Evolutionary conservation across 2,113 vertebrate genomes (phyloP), one percentile per base, ranked within the genome.

Genomic region (Columbina picui): DNA sequence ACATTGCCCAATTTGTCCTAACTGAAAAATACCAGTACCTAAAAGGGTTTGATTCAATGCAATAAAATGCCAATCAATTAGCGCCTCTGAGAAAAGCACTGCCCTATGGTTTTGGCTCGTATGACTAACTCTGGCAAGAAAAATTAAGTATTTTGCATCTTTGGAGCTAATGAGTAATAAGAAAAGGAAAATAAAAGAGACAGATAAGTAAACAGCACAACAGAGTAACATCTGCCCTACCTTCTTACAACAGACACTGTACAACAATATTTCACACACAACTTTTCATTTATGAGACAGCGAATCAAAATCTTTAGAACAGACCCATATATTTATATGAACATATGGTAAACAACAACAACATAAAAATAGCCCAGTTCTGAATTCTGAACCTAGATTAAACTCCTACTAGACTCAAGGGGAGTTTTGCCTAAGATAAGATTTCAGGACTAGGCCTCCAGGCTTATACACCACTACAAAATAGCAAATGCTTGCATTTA

Each of bases 381-480:
- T 97, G 94, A 97, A 96, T 96, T 96, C 86, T 93, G 61, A 91
- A 93, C 88, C 69, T 90, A 89, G 61, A 97, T 81, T 85, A 96
- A 95, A 96, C 86, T 95, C 94, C 75, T 90, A 41, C n/a, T 93
- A 41, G n/a, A 52, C 15, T 63, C 53, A 73, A 68, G 22, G 87
- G 94, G 94, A 97, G 96, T 95, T 95, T 92, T 94, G 57, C 68
- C 70, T 59, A n/a, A 93, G 67, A 88, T 45, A 96, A 95, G 96
- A 97, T 87, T 96, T 97, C 97, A 97, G 94, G 90, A 96, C 88
- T 95, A 94, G 95, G 94, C 84, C 87, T 89, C 61, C 59, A 71
- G 90, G 57, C 27, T 90, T 84, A 38, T 43, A 92, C 34, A 95
- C 85, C 38, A 75, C 20, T 87, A 84, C 83, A 82, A 78, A 91